These are phyloP conservation scores for Taphrorychus bicolor DNA, from an alignment of 2,888 invertebrate genomes.

Conservation along the genomic window DNA sequence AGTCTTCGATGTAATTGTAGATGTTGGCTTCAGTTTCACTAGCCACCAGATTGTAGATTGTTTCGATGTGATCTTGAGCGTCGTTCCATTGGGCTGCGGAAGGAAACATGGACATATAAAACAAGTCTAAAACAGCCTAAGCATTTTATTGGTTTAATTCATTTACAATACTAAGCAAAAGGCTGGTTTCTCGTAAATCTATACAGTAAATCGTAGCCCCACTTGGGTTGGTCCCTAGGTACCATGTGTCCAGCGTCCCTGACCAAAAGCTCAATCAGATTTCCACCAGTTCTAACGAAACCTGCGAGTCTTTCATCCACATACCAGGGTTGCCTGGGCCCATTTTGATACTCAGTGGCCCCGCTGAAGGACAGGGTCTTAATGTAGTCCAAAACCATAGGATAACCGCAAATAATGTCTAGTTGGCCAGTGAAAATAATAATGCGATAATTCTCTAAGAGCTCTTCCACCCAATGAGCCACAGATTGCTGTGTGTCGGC, in stretches of 20 bases:
- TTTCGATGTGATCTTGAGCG: not conserved
- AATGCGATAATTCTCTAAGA: slow-evolving; percentile 70
- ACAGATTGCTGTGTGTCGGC: slow-evolving; percentile 13
- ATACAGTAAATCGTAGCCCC: slow-evolving; percentile 72
- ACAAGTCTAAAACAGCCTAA: too few species aligned
- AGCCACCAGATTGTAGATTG: not conserved
- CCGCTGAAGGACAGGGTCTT: slow-evolving; percentile 70
- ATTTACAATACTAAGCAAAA: slow-evolving; percentile 7
- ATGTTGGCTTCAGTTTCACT: not conserved
- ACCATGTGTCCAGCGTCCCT: slow-evolving; percentile 81
- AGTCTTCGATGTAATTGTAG: slow-evolving; percentile 27
- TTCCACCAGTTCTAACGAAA: slow-evolving; percentile 71
- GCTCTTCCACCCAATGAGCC: slow-evolving; percentile 56
- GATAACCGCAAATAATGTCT: slow-evolving; percentile 86
- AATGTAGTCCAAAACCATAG: slow-evolving; percentile 77
- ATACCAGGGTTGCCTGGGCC: slow-evolving; percentile 70
- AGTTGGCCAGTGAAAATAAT: slow-evolving; percentile 86
- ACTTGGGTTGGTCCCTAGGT: slow-evolving; percentile 76
- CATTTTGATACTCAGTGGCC: slow-evolving; percentile 66
- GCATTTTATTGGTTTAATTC: too few species aligned
- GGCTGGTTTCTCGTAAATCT: slow-evolving; percentile 25
- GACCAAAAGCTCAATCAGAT: slow-evolving; percentile 73
- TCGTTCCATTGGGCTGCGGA: slow-evolving; percentile 8
- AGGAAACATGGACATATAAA: too few species aligned
- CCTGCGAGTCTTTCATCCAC: slow-evolving; percentile 72